Conservation (phyloP, 2,797 vertebrate species). For the Tarsius wallacei region DNA sequence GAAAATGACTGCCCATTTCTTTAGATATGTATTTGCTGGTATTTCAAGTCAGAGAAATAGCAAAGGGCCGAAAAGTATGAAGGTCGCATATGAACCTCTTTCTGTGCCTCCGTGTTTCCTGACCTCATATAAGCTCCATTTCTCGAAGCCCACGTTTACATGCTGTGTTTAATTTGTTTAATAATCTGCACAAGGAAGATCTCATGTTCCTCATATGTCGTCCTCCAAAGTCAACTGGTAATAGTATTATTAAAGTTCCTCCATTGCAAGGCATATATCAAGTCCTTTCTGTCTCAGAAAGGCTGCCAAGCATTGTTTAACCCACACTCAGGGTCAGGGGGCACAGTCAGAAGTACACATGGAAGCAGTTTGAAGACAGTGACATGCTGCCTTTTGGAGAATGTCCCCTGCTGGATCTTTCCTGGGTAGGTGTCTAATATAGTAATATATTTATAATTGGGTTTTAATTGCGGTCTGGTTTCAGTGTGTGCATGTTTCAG, state of each 20-base stretch:
- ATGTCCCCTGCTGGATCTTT: constrained; percentile 71
- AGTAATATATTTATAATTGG: constrained; percentile 83
- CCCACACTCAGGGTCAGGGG: constrained; percentile 73
- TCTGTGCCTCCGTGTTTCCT: constrained; percentile 13
- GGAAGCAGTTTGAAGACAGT: constrained; percentile 69
- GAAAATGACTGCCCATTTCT: not conserved
- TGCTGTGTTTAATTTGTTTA: constrained; percentile 76
- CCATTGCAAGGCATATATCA: constrained; percentile 64
- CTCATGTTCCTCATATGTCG: constrained; percentile 76
- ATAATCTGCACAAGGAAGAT: constrained; percentile 75
- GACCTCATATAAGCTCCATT: not conserved
- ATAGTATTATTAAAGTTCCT: constrained; percentile 75
- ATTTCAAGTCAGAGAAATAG: not conserved
- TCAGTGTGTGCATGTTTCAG: constrained; percentile 71
- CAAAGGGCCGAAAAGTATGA: not conserved
- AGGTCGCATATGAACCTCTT: not conserved
- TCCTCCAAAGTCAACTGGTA: constrained; percentile 76
- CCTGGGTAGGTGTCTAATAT: constrained; percentile 74
- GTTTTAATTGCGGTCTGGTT: constrained; percentile 83
- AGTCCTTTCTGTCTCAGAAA: constrained; percentile 61
- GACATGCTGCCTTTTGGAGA: constrained; percentile 80
- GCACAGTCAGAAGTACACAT: constrained; percentile 59
- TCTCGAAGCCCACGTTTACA: constrained; percentile 44
- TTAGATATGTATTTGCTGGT: not conserved
- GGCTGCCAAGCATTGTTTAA: constrained; percentile 62